phyloP scores from a whole-genome alignment of 1,140 invertebrate genomes.

The Drosophila lowei region DNA sequence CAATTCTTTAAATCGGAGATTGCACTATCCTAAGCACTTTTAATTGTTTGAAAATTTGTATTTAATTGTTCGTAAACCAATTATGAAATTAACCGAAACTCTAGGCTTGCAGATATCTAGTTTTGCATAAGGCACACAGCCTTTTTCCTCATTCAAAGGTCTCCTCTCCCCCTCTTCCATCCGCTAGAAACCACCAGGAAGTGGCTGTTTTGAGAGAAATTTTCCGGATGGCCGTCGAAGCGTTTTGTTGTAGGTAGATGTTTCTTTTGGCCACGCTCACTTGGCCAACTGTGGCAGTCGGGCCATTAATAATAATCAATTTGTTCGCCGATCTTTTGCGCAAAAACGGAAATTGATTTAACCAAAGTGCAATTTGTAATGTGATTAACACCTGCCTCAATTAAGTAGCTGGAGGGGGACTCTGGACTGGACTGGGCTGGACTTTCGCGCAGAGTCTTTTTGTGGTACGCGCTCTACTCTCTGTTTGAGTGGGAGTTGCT shows the following conservation, averaged over 20 bases:
- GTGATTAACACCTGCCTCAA: constrained; percentile 62
- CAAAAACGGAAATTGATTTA: constrained; percentile 72
- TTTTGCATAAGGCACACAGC: constrained; percentile 51
- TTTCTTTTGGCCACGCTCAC: constrained; percentile 56
- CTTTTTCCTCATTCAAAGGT: constrained; percentile 24
- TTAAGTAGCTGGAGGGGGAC: constrained; percentile 20
- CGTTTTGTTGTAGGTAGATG: constrained; percentile 12
- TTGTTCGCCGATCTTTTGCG: constrained; percentile 40
- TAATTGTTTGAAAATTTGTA: constrained; percentile 10
- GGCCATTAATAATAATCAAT: constrained; percentile 55
- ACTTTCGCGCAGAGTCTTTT: constrained; percentile 6
- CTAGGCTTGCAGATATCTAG: too few species aligned
- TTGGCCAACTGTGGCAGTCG: constrained; percentile 48
- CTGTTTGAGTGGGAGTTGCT: constrained; percentile 4
- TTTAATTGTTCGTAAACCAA: constrained; percentile 25
- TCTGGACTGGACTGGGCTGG: background rate
- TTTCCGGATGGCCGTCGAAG: constrained; percentile 22
- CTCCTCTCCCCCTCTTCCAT: background rate
- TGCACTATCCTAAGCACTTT: background rate
- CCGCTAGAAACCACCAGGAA: constrained; percentile 42
- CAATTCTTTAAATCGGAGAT: background rate
- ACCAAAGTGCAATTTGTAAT: constrained; percentile 36
- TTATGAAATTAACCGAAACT: constrained; percentile 52
- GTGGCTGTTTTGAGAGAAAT: constrained; percentile 42
- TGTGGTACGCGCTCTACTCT: constrained; percentile 4